Evolutionary conservation across 2,113 vertebrate genomes (phyloP), one percentile per base, ranked within the genome.

Genomic region (Parus major): DNA sequence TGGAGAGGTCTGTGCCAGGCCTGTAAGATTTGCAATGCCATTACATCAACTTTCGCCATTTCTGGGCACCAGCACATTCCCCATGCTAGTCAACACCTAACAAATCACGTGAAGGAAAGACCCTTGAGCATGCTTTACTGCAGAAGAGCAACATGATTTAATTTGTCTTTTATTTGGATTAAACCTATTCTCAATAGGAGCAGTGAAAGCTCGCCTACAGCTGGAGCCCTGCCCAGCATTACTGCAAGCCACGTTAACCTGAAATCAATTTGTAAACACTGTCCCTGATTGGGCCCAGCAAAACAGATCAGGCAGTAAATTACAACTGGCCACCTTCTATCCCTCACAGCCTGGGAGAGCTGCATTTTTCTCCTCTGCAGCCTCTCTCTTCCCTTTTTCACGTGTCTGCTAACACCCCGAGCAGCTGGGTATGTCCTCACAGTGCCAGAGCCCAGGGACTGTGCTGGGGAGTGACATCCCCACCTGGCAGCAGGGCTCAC

Each of bases 111-210:
- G 82, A 85, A 89, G 53, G 82, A 76, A 94, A 82, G 89, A 68
- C 78, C 91, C 71, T 82, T 52, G 82, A 92, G 84, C 79, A 36
- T 25, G 68, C 53, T 96, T 86, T 65, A 52, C 68, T 66, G 53
- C 23, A 82, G 88, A 89, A 53, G 44, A 94, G 65, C 90, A 85
- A 89, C 84, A 49, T 16, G 55, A 88, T 89, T 81, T 82, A 70
- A 96, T 94, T 82, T 92, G 75, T 87, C 82, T 91, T 95, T 91
- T 95, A 94, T 87, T 95, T 86, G 86, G 68, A 86, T 86, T 68
- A 93, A 94, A 75, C 59, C 82, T 42, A 15, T 75, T 65, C 88
- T 90, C 79, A 75, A 39, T 9, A 81, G 64, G 33, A 90, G 25
- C 7, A 91, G 56, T 0, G 1, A 91, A 93, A 83, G 36, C 84